phyloP scores from a whole-genome alignment of 2,797 vertebrate genomes.

The Rhynchotus rufescens region DNA sequence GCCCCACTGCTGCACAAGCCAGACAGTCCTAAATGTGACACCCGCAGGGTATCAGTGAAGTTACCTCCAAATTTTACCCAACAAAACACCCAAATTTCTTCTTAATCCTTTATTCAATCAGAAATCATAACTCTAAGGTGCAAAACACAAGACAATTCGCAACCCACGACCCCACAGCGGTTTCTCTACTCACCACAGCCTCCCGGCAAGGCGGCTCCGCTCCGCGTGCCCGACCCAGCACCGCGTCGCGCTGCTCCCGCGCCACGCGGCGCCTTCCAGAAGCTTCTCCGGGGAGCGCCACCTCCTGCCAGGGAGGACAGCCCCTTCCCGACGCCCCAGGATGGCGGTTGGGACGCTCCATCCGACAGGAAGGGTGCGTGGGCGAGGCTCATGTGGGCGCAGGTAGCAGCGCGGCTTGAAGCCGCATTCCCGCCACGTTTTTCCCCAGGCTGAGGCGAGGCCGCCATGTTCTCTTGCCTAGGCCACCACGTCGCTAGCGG shows the following conservation, averaged over 20 bases:
- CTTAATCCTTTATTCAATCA: not conserved
- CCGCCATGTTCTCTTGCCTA: too few species aligned
- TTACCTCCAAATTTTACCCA: not conserved
- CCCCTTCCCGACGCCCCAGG: not conserved
- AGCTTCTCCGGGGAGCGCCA: fast-evolving
- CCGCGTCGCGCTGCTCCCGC: fast-evolving
- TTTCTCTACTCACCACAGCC: too few species aligned
- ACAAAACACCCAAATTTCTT: not conserved
- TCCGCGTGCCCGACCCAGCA: too few species aligned
- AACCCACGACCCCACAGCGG: too few species aligned
- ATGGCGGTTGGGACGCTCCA: too few species aligned
- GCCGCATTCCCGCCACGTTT: not conserved
- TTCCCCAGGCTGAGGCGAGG: not conserved
- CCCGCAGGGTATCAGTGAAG: fast-evolving
- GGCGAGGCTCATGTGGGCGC: too few species aligned
- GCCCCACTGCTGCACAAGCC: too few species aligned
- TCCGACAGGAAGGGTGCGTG: too few species aligned
- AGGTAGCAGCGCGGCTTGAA: not conserved
- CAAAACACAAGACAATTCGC: not conserved
- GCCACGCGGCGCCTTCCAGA: too few species aligned
- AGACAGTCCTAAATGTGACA: too few species aligned
- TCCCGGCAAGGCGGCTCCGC: not conserved
- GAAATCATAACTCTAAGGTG: not conserved
- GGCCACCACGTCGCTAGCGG: not conserved
- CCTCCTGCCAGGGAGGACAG: not conserved